phyloP scores from a whole-genome alignment of 2,888 invertebrate species.

The Belgica antarctica region DNA sequence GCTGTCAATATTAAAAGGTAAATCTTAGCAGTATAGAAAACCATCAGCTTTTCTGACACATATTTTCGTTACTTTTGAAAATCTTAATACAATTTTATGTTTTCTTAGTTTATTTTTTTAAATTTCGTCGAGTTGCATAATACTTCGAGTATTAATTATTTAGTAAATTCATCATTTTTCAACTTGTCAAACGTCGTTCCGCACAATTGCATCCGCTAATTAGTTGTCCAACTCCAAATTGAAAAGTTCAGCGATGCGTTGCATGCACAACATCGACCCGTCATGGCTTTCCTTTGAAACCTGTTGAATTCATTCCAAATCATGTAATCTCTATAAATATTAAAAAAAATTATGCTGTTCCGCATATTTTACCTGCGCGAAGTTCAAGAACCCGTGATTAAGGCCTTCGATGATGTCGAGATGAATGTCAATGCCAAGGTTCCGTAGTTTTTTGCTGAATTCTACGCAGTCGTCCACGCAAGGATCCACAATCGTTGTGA shows the following conservation, averaged over 20 bases:
- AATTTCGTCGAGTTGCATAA: too few relatives aligned
- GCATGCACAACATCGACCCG: slow-evolving; percentile 71
- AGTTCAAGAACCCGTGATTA: slow-evolving; percentile 96
- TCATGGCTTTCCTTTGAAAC: slow-evolving; percentile 85
- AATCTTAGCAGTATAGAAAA: too few relatives aligned
- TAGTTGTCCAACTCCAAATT: slow-evolving; percentile 45
- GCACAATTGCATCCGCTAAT: background rate
- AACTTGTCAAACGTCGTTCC: background rate
- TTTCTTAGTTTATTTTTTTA: too few relatives aligned
- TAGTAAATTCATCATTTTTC: background rate
- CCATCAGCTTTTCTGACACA: too few relatives aligned
- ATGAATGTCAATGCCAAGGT: slow-evolving; percentile 70
- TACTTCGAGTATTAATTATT: too few relatives aligned
- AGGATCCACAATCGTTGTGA: slow-evolving; percentile 89
- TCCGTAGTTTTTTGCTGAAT: slow-evolving; percentile 84
- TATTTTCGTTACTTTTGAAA: too few relatives aligned
- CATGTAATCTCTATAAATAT: too few relatives aligned
- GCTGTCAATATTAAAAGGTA: too few relatives aligned
- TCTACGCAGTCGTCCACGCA: slow-evolving; percentile 95
- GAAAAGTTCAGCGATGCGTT: slow-evolving; percentile 66
- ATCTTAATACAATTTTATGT: too few relatives aligned
- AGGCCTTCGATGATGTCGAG: slow-evolving; percentile 84
- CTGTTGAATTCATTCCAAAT: too few relatives aligned
- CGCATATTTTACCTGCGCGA: slow-evolving; percentile 66
- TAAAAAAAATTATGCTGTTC: too few relatives aligned